Conservation (phyloP, 2,113 vertebrate species). For the Stictonetta naevosa region DNA sequence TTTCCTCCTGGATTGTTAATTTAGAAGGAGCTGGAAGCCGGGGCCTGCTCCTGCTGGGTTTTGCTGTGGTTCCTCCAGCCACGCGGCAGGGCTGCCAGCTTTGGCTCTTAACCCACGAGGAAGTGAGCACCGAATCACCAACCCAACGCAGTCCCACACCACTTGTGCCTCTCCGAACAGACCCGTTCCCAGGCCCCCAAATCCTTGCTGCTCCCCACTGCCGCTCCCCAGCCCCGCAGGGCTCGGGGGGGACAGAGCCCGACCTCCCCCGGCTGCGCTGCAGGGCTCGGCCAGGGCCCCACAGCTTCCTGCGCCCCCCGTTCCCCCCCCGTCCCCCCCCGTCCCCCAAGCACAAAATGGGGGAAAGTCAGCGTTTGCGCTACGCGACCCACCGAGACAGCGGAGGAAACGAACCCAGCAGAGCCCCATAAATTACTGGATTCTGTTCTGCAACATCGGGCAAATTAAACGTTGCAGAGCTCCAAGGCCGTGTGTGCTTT, state of each 20-base stretch:
- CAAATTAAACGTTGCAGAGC: background rate
- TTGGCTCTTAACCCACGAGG: background rate
- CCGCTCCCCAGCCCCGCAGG: rapidly evolving
- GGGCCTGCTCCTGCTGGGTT: background rate
- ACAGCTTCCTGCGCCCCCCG: rapidly evolving
- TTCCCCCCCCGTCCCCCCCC: no score
- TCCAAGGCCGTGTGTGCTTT: constrained; percentile 51
- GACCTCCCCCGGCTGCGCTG: background rate
- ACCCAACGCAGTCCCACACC: rapidly evolving
- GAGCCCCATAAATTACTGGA: constrained; percentile 16
- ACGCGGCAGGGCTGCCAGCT: rapidly evolving
- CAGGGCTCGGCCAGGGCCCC: background rate
- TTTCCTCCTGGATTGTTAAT: background rate
- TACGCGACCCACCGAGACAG: rapidly evolving
- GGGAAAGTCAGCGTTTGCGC: background rate
- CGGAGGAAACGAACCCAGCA: background rate
- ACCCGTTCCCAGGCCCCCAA: background rate
- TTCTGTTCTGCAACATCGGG: background rate
- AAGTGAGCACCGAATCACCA: rapidly evolving
- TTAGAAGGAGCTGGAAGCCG: background rate
- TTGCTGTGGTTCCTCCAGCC: rapidly evolving
- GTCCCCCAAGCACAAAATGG: background rate
- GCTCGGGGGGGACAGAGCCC: background rate
- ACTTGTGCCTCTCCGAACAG: background rate
- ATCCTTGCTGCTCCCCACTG: rapidly evolving